phyloP scores from a whole-genome alignment of 1,140 invertebrate genomes.

The Ceratitis capitata region DNA sequence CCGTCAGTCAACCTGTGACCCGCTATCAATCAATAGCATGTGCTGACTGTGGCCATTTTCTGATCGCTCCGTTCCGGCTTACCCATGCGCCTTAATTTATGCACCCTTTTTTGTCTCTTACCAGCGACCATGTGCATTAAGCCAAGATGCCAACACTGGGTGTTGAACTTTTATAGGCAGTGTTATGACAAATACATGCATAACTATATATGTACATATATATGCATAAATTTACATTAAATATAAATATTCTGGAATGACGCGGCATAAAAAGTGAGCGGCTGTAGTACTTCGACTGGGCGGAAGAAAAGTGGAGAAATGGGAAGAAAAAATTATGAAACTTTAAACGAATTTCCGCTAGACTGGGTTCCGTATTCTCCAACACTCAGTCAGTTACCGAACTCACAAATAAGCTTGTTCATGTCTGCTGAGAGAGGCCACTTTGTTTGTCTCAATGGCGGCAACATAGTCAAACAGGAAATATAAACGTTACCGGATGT shows the following conservation, averaged over 20 bases:
- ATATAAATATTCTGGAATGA: slow-evolving; percentile 9
- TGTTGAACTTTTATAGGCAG: slow-evolving; percentile 21
- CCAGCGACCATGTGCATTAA: background rate
- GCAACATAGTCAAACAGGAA: slow-evolving; percentile 63
- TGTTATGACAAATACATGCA: background rate
- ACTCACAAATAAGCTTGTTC: background rate
- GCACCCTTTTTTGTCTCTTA: slow-evolving; percentile 51
- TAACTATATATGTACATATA: background rate
- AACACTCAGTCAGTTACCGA: background rate
- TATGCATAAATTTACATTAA: background rate
- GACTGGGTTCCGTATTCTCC: background rate
- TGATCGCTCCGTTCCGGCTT: background rate
- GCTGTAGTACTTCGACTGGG: background rate
- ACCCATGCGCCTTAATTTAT: slow-evolving; percentile 55
- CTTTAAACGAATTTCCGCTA: background rate
- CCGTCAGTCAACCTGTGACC: background rate
- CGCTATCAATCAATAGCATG: background rate
- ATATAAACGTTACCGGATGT: slow-evolving; percentile 64
- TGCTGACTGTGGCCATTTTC: background rate
- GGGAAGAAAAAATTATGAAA: background rate
- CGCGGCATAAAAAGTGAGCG: background rate
- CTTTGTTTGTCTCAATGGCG: background rate
- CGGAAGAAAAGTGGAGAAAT: background rate
- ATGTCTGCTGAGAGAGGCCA: background rate
- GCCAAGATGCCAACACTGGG: slow-evolving; percentile 12